These are phyloP conservation scores for Dichetophora obliterata DNA, from an alignment of 2,888 invertebrate species.

Conservation along the genomic window DNA sequence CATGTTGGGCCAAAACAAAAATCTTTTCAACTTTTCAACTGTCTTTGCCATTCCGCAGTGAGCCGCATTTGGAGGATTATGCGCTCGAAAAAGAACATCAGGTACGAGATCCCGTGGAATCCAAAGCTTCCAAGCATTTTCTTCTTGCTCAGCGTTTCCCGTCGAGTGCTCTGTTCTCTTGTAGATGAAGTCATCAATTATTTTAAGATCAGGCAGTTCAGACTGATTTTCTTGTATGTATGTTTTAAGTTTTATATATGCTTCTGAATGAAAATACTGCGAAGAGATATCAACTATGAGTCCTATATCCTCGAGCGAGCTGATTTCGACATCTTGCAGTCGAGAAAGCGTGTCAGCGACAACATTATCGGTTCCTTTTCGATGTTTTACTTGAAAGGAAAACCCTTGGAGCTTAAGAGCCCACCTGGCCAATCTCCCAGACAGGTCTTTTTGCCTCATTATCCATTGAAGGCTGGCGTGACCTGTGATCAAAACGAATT, in stretches of 20 bases:
- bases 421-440: slow-evolving; percentile 15
- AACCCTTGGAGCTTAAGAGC: slow-evolving; percentile 7
- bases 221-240: background rate
- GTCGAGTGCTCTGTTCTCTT: slow-evolving; percentile 17
- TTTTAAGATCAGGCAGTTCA: slow-evolving; percentile 33
- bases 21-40: slow-evolving; percentile 29
- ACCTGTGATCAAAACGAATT: background rate
- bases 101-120: slow-evolving; percentile 31
- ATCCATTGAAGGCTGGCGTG: slow-evolving; percentile 27
- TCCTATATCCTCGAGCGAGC: no score
- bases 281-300: no score
- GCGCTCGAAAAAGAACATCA: background rate
- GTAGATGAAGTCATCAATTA: slow-evolving; percentile 38
- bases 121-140: slow-evolving; percentile 41
- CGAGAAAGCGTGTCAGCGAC: slow-evolving; percentile 18
- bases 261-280: no score
- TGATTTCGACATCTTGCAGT: no score
- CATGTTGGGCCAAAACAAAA: slow-evolving; percentile 42
- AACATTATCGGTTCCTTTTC: background rate
- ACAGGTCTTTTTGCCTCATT: slow-evolving; percentile 1
- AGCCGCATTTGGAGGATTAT: slow-evolving; percentile 13
- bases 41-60: slow-evolving; percentile 31
- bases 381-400: background rate
- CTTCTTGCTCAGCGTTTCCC: slow-evolving; percentile 9
- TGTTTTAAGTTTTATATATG: background rate